Base-by-base conservation (phyloP, 2,797 vertebrate species). In the Cetoscarus ocellatus region DNA sequence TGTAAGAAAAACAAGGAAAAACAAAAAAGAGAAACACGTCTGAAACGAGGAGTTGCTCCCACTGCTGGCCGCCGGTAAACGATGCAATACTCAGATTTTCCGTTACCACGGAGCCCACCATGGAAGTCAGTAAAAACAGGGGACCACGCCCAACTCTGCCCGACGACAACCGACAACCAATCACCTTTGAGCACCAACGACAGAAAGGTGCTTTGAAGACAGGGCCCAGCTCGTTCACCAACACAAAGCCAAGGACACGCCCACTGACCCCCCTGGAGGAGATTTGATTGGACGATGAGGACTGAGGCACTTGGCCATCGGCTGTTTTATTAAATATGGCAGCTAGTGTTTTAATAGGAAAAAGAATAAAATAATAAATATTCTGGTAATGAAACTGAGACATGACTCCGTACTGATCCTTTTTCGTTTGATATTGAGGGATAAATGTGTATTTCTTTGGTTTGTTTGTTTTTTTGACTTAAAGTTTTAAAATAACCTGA, bases 241-340 rank as follows among this genome's bases (percentile, higher is more conserved):
- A 60, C 58, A 14, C 36, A 75, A 70, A 94, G 88, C 96, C 95
- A 96, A 96, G 96, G 96, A 96, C 96, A 96, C 94, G 94, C 95
- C 88, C 82, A 64, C 85, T 93, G 94, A 95, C 93, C 94, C 94
- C n/a, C 68, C 58, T 76, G 10, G 40, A 54, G 60, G 45, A n/a
- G 82, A 93, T 95, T 94, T 94, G 94, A 95, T 95, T 96, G 96
- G 93, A 95, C 93, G 94, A 96, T 91, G 94, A 88, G 95, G 95
- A 96, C 96, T 96, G 95, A 96, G 95, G 96, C 95, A 95, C 96
- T 96, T 97, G 95, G 96, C 96, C 96, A 74, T 95, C 95, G 96
- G 96, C 95, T 97, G 96, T 97, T 96, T 96, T 96, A 80, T 90
- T 83, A 86, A 67, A 92, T 95, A 97, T 96, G 97, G 96, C 96